phyloP scores from a whole-genome alignment of 2,888 invertebrate genomes.

The Pyrrhosoma nymphula region DNA sequence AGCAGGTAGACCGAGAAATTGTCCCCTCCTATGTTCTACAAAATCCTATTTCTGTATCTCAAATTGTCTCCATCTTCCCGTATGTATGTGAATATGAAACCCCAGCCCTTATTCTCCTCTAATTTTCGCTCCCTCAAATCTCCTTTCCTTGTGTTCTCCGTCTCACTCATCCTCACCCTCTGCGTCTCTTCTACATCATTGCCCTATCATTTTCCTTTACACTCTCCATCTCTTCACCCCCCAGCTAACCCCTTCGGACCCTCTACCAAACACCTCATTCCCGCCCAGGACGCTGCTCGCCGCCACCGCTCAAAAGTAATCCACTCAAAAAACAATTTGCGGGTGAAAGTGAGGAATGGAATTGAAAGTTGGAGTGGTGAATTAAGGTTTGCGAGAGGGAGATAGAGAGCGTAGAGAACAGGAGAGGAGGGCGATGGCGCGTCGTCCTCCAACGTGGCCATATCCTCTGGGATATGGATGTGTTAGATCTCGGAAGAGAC shows the following conservation, averaged over 20 bases:
- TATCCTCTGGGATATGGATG: background rate
- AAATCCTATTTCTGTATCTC: background rate
- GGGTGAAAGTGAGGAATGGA: conserved; percentile 26
- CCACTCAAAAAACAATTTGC: conserved; percentile 42
- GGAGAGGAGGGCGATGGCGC: background rate
- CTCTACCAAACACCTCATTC: background rate
- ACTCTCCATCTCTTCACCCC: background rate
- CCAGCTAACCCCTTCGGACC: background rate
- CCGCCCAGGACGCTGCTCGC: background rate
- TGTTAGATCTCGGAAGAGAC: background rate
- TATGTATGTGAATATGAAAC: background rate
- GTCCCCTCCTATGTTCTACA: too few relatives aligned
- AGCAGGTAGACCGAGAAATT: too few relatives aligned
- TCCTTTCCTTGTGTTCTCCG: background rate
- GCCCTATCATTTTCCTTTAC: background rate
- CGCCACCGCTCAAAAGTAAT: conserved; percentile 8
- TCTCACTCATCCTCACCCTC: background rate
- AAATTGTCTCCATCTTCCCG: background rate
- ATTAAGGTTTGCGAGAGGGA: background rate
- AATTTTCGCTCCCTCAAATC: background rate
- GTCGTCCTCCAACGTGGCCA: background rate
- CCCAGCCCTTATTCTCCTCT: background rate
- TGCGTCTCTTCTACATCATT: background rate
- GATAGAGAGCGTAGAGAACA: background rate
- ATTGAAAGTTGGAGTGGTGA: conserved; percentile 28